phyloP scores from a whole-genome alignment of 2,113 vertebrate species.

The human (Homo sapiens) region GRCh38 chr4:21788501-21789000 shows the following conservation, averaged over 20 bases:
- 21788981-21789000: no score
- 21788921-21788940: no score
- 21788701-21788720: rapidly evolving
- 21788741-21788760: rapidly evolving
- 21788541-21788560: background rate
- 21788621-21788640: background rate
- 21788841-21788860: no score
- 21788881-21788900: no score
- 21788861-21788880: no score
- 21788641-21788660: background rate
- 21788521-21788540: background rate
- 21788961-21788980: no score
- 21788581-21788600: no score
- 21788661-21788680: background rate
- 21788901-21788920: no score
- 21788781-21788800: background rate
- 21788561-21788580: background rate
- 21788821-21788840: no score
- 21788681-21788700: background rate
- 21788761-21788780: background rate
- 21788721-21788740: background rate
- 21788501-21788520: rapidly evolving
- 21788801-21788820: no score
- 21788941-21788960: no score
- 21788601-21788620: background rate